Conservation (phyloP, 2,797 vertebrate genomes). For the Leptodactylus fallax region DNA sequence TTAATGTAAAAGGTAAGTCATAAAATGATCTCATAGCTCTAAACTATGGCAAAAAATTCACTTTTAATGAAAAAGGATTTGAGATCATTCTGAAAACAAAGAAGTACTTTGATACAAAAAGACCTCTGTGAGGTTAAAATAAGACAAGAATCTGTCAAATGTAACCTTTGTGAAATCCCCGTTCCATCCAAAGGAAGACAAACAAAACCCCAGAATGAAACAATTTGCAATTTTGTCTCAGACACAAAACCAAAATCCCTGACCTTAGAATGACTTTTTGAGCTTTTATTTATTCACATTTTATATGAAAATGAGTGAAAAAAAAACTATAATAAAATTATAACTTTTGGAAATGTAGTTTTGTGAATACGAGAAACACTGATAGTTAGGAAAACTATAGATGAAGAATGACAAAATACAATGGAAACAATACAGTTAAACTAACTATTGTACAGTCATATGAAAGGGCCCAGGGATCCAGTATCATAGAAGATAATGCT, state of each 20-base stretch:
- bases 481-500: no score
- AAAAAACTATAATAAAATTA: not conserved
- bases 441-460: no score
- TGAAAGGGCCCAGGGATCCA: no score
- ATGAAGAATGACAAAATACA: not conserved
- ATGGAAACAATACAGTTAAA: no score
- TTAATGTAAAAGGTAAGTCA: constrained; percentile 39
- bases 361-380: not conserved
- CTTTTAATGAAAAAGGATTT: constrained; percentile 34
- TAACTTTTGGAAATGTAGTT: not conserved
- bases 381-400: not conserved
- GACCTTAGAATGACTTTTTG: constrained; percentile 7
- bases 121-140: constrained; percentile 16
- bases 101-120: constrained; percentile 31
- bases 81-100: constrained; percentile 37
- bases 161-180: constrained; percentile 15
- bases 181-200: constrained; percentile 12
- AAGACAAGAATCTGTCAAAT: constrained; percentile 35
- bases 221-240: constrained; percentile 33
- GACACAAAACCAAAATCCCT: not conserved
- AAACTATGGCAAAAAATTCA: constrained; percentile 4
- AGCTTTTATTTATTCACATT: constrained; percentile 3
- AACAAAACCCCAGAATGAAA: constrained; percentile 33
- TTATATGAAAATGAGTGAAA: not conserved
- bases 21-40: constrained; percentile 44